These are phyloP conservation scores for Nesometra sesokonis DNA, from an alignment of 35 echinoderm and acorn worm genomes.

Conservation along the genomic window DNA sequence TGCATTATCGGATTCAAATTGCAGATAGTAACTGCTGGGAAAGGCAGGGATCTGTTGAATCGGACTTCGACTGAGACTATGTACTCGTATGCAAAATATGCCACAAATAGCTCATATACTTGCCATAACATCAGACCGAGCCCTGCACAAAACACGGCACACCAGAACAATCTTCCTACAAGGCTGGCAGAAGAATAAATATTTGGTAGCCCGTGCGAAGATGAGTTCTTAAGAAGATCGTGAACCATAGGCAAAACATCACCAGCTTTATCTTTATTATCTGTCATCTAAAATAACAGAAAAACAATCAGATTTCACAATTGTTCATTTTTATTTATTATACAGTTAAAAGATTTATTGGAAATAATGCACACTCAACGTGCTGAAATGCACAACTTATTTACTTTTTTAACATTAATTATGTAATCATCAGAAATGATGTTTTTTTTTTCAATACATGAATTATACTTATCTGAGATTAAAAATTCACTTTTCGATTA, in stretches of 20 bases:
- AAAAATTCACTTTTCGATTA: no score
- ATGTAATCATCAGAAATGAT: no score
- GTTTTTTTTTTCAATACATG: no score
- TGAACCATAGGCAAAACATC: not conserved
- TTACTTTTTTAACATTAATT: no score
- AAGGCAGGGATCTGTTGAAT: slow-evolving; percentile 33
- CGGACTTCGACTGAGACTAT: slow-evolving; percentile 18
- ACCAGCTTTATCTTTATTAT: not conserved
- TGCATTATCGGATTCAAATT: slow-evolving; percentile 66
- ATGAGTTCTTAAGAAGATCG: slow-evolving; percentile 17
- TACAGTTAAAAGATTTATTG: no score
- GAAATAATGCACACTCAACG: no score
- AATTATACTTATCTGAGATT: no score
- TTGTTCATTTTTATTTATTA: no score
- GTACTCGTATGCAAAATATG: slow-evolving; percentile 15
- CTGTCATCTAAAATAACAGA: not conserved
- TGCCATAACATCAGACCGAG: slow-evolving; percentile 3
- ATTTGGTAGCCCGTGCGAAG: slow-evolving; percentile 48
- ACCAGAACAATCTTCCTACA: slow-evolving; percentile 16
- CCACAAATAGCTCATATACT: not conserved
- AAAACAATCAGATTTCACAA: no score
- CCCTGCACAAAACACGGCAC: not conserved
- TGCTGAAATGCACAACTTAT: no score
- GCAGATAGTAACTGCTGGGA: slow-evolving; percentile 76
- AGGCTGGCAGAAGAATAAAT: slow-evolving; percentile 14